A percentile compares a stretch with the other conserved stretches of the same genome.
Conservation (phyloP, 2,113 vertebrate genomes). For the Bubalus kerabau region DNA sequence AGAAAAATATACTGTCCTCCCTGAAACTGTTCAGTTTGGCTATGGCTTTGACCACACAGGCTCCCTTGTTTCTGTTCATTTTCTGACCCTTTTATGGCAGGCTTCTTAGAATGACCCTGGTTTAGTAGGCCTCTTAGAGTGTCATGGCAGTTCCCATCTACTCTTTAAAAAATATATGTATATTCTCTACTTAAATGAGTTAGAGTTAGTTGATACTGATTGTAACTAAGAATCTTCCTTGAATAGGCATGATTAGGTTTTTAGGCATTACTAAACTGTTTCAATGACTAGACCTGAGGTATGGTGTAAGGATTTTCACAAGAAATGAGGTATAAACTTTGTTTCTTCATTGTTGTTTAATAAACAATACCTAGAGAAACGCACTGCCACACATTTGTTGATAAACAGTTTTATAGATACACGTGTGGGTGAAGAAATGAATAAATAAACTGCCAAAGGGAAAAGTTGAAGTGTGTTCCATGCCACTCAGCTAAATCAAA, state of each 20-base stretch:
- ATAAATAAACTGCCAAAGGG: neutral
- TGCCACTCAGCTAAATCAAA: neutral
- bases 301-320: neutral
- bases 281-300: neutral
- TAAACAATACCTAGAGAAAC: neutral
- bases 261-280: neutral
- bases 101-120: neutral
- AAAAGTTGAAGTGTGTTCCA: neutral
- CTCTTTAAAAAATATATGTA: neutral
- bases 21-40: rapidly evolving
- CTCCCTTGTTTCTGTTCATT: neutral
- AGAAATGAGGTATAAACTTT: neutral
- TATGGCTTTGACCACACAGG: neutral
- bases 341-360: neutral
- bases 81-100: neutral
- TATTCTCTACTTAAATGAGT: neutral
- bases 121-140: neutral
- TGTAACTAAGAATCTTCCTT: neutral
- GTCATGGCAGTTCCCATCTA: neutral
- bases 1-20: neutral
- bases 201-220: neutral
- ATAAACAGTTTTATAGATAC: neutral
- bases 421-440: neutral
- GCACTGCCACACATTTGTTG: neutral
- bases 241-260: neutral